Base-by-base conservation (phyloP, 2,113 vertebrate species). In the Choloepus hoffmanni region DNA sequence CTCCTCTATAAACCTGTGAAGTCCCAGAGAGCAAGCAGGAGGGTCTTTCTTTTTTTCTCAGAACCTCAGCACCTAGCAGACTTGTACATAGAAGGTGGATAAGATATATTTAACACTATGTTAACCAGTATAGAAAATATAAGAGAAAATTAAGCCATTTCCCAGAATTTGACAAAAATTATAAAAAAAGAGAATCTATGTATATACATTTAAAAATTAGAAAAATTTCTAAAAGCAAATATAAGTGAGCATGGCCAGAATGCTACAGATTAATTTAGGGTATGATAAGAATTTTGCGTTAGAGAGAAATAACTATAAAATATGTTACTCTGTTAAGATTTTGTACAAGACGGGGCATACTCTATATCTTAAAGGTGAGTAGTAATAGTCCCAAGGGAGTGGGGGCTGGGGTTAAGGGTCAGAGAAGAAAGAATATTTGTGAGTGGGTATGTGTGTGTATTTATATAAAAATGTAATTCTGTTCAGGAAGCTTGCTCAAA, bases 211-310 rank as follows among this genome's bases (percentile, higher is more conserved):
- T 13, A 36, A 67, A 89, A 77, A 67, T 40, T 77, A 28, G 40
- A 92, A 87, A 87, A 79, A 73, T 81, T 88, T 81, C 33, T 43
- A 77, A 70, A n/a, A 88, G 26, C 62, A 72, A 81, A 72, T 81
- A 30, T 72, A 33, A 53, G 15, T 30, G 81, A 94, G 67, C 86
- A 89, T 45, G n/a, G 23, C 36, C 68, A 83, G 0, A 65, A 45
- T 55, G 16, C 43, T 36, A 77, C 28, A 67, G 48, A 24, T 19
- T 77, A 77, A 14, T 62, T 67, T 43, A 26, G 45, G 74, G 7
- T 45, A 65, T 43, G 15, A 55, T 55, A 74, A 65, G 13, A 89
- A 45, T 13, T 76, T 67, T 55, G 58, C 74, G 65, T 83, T 26
- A 90, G 24, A 83, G 58, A 85, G 50, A 79, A 77, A 30, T 85